phyloP scores from a whole-genome alignment of 2,113 vertebrate genomes.

The Peromyscus maniculatus region DNA sequence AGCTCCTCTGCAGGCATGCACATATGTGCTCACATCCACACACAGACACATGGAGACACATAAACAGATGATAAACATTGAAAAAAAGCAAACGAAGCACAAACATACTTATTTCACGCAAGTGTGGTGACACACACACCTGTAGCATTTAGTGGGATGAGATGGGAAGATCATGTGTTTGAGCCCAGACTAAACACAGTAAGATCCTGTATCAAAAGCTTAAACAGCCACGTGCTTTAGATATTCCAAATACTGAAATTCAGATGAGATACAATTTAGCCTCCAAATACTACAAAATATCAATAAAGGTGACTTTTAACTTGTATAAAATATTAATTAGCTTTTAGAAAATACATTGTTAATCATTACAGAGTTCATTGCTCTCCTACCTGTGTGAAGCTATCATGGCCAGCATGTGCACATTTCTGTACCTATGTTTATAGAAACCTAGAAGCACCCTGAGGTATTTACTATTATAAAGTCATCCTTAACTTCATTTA shows the following conservation, averaged over 20 bases:
- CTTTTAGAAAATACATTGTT: no score
- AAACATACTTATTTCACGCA: background rate
- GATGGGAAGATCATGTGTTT: background rate
- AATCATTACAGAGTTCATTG: background rate
- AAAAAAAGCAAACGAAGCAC: background rate
- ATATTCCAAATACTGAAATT: background rate
- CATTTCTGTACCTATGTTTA: background rate
- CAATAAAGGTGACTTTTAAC: background rate
- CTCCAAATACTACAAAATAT: background rate
- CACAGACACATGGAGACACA: background rate
- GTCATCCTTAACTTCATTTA: background rate
- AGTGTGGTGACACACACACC: background rate
- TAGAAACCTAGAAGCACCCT: background rate
- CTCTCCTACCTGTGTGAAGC: background rate
- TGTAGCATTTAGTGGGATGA: background rate
- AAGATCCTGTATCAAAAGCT: background rate
- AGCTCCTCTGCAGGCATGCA: background rate
- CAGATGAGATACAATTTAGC: background rate
- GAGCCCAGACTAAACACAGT: background rate
- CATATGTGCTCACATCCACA: background rate
- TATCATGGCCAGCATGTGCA: background rate
- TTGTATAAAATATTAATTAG: background rate
- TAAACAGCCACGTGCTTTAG: background rate
- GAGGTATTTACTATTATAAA: background rate
- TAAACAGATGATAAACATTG: background rate